phyloP scores from a whole-genome alignment of 2,888 invertebrate species.

The Colostygia pectinataria region DNA sequence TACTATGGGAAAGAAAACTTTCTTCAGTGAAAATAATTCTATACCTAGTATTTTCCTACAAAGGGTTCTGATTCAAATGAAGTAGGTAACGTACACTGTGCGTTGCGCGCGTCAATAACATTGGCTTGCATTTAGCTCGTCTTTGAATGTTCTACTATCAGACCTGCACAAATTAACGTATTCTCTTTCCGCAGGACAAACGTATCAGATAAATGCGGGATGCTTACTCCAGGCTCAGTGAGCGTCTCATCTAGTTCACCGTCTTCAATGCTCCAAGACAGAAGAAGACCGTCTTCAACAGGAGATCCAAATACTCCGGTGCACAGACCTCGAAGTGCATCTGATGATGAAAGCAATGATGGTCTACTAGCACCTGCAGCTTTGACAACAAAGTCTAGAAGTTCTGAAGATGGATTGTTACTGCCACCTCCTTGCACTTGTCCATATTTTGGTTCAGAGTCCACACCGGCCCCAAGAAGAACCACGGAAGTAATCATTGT shows the following conservation, averaged over 20 bases:
- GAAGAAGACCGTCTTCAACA: conserved; percentile 66
- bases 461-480: conserved; percentile 77
- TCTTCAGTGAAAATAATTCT: too few species aligned
- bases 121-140: not conserved
- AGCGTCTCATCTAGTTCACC: conserved; percentile 77
- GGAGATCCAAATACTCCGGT: conserved; percentile 61
- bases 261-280: conserved; percentile 74
- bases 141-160: not conserved
- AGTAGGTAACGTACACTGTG: too few species aligned
- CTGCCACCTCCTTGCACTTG: conserved; percentile 91
- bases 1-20: too few species aligned
- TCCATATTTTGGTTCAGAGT: conserved; percentile 90
- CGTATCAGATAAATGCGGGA: conserved; percentile 69
- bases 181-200: conserved; percentile 57
- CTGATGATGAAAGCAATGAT: conserved; percentile 71
- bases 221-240: conserved; percentile 73
- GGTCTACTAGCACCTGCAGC: conserved; percentile 65
- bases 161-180: not conserved
- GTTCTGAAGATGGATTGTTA: conserved; percentile 77
- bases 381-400: conserved; percentile 69
- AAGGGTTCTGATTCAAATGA: too few species aligned
- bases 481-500: conserved; percentile 80
- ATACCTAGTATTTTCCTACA: too few species aligned
- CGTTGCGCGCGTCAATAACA: not conserved
- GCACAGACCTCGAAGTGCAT: conserved; percentile 71